Evolutionary conservation across 2,888 invertebrate genomes (phyloP), one percentile per base, ranked within the genome.

Genomic region (Camptogramma bilineatum): DNA sequence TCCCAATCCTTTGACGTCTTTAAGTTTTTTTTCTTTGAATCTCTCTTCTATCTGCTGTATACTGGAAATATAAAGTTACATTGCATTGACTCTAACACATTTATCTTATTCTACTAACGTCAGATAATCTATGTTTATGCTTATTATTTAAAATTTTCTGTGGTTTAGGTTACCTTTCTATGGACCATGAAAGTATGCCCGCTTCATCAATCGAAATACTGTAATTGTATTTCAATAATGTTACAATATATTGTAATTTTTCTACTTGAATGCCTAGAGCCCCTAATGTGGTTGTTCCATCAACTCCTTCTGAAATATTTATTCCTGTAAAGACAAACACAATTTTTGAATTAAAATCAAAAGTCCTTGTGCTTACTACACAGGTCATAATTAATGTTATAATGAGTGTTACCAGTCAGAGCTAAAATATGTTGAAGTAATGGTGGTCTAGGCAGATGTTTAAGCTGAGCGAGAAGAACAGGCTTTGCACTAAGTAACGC

Each of bases 1-100:
- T 31, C 62, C 67, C 13, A 86, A 71, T 4, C 82, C 86, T 19
- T 60, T 66, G 0, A 56, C 55, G 4, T 77, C 66, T 8, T 68
- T 42, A 2, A 69, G 66, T n/a, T 56, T 39, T 2, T 44, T 53
- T 47, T 66, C 52, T 28, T 31, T 42, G 46, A 71, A 10, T 44
- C 50, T 64, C 44, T 68, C 31, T 64, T 81, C 73, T 55, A 79
- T 57, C 64, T 76, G 64, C n/a, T 39, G 46, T 46, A 76, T 64
- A 24, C 79, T 81, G 57, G 19, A 73, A 72, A 56, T 48, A 17
- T n/a, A 4, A 42, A 8, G 34, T 34, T n/a, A n/a, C n/a, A n/a
- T n/a, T n/a, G n/a, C n/a, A n/a, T n/a, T n/a, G n/a, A 34, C 9
- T 1, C 1, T 10, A 2, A 34, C 7, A 34, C 34, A 34, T 4